Evolutionary conservation across 2,888 invertebrate genomes (phyloP).

Genomic region (Diogma glabrata): DNA sequence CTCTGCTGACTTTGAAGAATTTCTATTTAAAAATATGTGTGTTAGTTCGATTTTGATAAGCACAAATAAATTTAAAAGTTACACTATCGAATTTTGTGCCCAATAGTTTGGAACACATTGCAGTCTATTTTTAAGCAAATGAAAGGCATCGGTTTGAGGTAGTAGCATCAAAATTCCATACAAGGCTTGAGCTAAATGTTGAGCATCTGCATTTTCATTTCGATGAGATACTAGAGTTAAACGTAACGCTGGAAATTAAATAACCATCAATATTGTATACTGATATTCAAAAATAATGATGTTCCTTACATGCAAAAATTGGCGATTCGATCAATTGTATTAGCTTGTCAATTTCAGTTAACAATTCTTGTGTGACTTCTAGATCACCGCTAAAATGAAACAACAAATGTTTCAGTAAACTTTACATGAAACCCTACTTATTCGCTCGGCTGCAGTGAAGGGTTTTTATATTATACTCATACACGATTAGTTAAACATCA

Average conservation of each 20-base stretch:
- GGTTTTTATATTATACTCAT: no score
- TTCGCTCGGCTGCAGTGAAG: no score
- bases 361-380: constrained; percentile 92
- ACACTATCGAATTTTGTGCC: constrained; percentile 39
- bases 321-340: constrained; percentile 98
- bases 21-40: constrained; percentile 24
- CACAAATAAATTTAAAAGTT: constrained; percentile 14
- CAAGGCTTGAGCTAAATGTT: constrained; percentile 78
- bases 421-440: no score
- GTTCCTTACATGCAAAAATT: constrained; percentile 88
- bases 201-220: constrained; percentile 59
- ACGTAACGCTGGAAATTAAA: constrained; percentile 59
- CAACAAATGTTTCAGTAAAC: not conserved
- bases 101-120: constrained; percentile 61
- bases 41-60: not conserved
- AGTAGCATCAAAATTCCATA: constrained; percentile 95
- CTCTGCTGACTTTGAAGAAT: constrained; percentile 29
- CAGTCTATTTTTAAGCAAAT: constrained; percentile 66
- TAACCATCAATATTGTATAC: not conserved
- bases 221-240: constrained; percentile 69
- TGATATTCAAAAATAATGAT: constrained; percentile 8
- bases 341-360: constrained; percentile 93
- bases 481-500: no score
- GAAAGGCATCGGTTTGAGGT: constrained; percentile 96
- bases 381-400: constrained; percentile 61